Percentiles rank a stretch among this genome's conserved stretches.
These are phyloP conservation scores for Orchesella cincta DNA, from an alignment of 1,140 invertebrate genomes.

Conservation along the genomic window DNA sequence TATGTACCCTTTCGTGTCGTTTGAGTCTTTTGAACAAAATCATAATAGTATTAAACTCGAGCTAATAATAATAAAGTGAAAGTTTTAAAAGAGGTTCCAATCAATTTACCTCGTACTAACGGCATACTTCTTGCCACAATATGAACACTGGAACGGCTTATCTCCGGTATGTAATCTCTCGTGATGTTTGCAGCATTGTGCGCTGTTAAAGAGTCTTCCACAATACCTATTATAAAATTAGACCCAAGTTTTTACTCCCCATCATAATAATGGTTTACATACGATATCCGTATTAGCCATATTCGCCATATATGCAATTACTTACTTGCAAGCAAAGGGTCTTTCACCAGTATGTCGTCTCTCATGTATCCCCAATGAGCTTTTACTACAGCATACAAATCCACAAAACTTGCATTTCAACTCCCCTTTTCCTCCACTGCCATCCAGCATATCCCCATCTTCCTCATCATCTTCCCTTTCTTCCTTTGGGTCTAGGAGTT, in stretches of 20 bases:
- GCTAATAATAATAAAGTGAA: neutral
- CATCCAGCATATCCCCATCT: slow-evolving; percentile 6
- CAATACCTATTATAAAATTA: slow-evolving; percentile 24
- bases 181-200: slow-evolving; percentile 43
- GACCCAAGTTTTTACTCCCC: slow-evolving; percentile 1
- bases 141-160: slow-evolving; percentile 36
- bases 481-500: slow-evolving; percentile 18
- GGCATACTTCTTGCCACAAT: slow-evolving; percentile 42
- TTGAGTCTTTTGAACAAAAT: slow-evolving; percentile 28
- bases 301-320: neutral
- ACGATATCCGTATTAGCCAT: neutral
- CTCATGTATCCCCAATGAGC: slow-evolving; percentile 36
- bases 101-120: slow-evolving; percentile 38
- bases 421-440: slow-evolving; percentile 22
- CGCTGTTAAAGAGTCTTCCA: slow-evolving; percentile 41
- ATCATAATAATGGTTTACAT: neutral
- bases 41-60: neutral
- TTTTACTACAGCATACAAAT: slow-evolving; percentile 42
- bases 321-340: slow-evolving; percentile 41
- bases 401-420: slow-evolving; percentile 42
- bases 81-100: neutral
- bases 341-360: slow-evolving; percentile 39
- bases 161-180: slow-evolving; percentile 38
- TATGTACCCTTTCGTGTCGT: slow-evolving; percentile 55
- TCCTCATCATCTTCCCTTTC: slow-evolving; percentile 20